Percentiles rank a stretch among this genome's conserved stretches.
Evolutionary conservation across 2,888 invertebrate genomes (phyloP).

Genomic region (Drosophila borborema): DNA sequence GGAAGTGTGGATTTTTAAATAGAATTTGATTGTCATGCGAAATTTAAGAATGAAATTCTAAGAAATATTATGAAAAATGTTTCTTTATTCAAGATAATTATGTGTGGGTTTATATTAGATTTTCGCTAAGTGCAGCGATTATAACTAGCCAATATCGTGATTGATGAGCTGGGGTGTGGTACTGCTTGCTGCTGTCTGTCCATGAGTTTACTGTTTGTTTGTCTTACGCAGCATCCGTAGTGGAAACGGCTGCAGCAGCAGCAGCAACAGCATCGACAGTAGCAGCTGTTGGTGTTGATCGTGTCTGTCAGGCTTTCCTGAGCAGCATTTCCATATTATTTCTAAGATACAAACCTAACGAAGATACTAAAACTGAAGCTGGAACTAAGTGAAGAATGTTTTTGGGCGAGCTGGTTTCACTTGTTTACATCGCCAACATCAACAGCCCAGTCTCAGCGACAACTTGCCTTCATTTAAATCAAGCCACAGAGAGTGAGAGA

Average conservation of each 20-base stretch:
- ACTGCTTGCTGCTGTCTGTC: constrained; percentile 15
- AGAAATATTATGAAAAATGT: background rate
- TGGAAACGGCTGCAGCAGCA: constrained; percentile 6
- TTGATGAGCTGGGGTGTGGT: constrained; percentile 66
- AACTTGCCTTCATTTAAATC: constrained; percentile 34
- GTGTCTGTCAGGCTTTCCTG: constrained; percentile 26
- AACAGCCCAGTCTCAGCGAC: constrained; percentile 5
- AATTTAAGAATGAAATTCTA: background rate
- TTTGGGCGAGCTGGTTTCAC: constrained; percentile 84
- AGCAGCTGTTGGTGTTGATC: constrained; percentile 33
- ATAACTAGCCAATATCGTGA: constrained; percentile 55
- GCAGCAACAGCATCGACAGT: constrained; percentile 4
- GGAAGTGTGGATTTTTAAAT: background rate
- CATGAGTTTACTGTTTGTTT: constrained; percentile 38
- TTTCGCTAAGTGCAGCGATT: constrained; percentile 41
- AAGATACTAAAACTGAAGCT: constrained; percentile 34
- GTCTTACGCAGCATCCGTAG: constrained; percentile 15
- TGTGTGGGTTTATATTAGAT: background rate
- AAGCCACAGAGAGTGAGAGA: constrained; percentile 22
- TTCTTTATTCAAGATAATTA: background rate
- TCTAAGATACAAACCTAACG: constrained; percentile 31
- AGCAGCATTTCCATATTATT: constrained; percentile 46
- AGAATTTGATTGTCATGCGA: background rate
- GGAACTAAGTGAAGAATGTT: constrained; percentile 79
- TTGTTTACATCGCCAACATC: constrained; percentile 72